Evolutionary conservation across 2,113 vertebrate genomes (phyloP).

Genomic region (Lates calcarifer): DNA sequence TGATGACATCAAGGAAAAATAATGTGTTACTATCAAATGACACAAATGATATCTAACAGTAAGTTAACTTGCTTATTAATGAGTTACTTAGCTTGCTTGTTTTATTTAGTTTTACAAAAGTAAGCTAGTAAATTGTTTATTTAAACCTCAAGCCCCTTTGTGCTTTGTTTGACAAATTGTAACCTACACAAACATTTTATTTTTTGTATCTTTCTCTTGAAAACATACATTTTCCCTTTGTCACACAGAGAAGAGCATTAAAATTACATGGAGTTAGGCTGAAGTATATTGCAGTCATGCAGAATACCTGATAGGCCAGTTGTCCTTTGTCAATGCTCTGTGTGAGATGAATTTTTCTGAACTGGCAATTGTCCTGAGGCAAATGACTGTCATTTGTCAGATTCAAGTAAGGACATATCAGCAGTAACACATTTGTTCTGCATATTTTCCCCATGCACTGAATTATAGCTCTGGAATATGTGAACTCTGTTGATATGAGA

Average conservation of each 20-base stretch:
- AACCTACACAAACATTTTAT: neutral
- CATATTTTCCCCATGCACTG: conserved; percentile 3
- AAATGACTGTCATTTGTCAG: conserved; percentile 57
- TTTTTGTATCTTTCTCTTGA: neutral
- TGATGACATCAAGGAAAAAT: too few relatives aligned
- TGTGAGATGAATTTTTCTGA: conserved; percentile 30
- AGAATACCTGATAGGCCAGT: conserved; percentile 42
- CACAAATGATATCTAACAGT: too few relatives aligned
- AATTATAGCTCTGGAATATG: conserved; percentile 10
- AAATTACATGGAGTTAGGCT: conserved; percentile 18
- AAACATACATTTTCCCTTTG: conserved; percentile 2
- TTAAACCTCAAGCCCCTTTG: neutral
- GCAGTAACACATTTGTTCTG: conserved; percentile 42
- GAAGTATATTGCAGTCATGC: conserved; percentile 28
- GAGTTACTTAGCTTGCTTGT: too few relatives aligned
- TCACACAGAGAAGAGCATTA: conserved; percentile 1
- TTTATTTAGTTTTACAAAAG: neutral
- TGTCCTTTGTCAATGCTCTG: conserved; percentile 32
- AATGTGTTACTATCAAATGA: too few relatives aligned
- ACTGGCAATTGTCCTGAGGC: conserved; percentile 42
- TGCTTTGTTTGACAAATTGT: neutral
- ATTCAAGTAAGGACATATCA: conserved; percentile 18
- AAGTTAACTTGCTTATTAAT: too few relatives aligned
- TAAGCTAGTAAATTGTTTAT: neutral
- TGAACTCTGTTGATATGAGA: neutral